Evolutionary conservation across 2,888 invertebrate genomes (phyloP).

Genomic region (Noctua janthe): DNA sequence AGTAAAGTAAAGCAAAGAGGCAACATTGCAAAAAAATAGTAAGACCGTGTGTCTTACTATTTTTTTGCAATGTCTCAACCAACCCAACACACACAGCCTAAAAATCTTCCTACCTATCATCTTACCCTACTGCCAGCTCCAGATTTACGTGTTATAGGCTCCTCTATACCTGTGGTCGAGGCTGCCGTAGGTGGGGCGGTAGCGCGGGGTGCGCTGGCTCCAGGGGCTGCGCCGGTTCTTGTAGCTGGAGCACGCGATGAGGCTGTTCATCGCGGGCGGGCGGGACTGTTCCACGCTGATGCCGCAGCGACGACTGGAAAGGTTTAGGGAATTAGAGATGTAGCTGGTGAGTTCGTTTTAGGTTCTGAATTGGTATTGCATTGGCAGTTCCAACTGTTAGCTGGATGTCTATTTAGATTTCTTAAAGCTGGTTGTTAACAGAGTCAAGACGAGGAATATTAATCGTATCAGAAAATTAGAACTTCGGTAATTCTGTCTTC

Average conservation of each 20-base stretch:
- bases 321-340: neutral
- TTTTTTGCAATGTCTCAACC: no score
- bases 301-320: slow-evolving; percentile 81
- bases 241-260: slow-evolving; percentile 94
- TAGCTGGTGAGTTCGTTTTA: neutral
- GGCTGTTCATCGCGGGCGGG: slow-evolving; percentile 93
- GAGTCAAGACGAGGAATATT: rapidly evolving
- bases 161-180: slow-evolving; percentile 84
- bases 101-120: slow-evolving; percentile 14
- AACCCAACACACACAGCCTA: slow-evolving; percentile 1
- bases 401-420: neutral
- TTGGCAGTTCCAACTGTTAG: neutral
- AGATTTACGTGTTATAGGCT: slow-evolving; percentile 75
- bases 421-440: neutral
- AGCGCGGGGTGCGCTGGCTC: slow-evolving; percentile 84
- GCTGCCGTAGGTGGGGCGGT: slow-evolving; percentile 85
- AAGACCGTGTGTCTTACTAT: no score
- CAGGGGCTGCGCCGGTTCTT: slow-evolving; percentile 91
- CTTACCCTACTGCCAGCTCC: slow-evolving; percentile 2
- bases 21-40: neutral
- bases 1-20: neutral
- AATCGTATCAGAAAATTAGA: neutral
- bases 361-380: neutral
- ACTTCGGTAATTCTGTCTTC: neutral
- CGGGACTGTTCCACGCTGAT: slow-evolving; percentile 92